These are phyloP conservation scores for Trachelus tabidus DNA, from an alignment of 2,888 invertebrate species.

Conservation along the genomic window DNA sequence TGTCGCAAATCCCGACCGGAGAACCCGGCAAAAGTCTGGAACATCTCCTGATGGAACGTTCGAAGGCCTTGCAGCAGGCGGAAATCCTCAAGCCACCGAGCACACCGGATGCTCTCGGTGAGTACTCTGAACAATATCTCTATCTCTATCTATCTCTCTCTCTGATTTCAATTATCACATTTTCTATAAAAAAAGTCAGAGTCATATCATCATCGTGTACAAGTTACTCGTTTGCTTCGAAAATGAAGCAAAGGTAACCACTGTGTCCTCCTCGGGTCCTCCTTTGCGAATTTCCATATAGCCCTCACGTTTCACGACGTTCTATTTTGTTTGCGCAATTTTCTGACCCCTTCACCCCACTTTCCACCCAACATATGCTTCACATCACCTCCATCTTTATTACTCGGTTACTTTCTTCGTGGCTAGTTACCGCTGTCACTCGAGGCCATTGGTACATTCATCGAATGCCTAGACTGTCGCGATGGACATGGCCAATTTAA, in stretches of 20 bases:
- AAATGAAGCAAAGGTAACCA: background rate
- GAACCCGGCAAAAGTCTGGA: constrained; percentile 72
- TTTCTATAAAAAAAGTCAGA: background rate
- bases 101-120: constrained; percentile 64
- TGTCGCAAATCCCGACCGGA: constrained; percentile 69
- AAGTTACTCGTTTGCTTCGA: background rate
- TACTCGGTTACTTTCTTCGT: constrained; percentile 1
- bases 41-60: constrained; percentile 80
- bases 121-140: constrained; percentile 35
- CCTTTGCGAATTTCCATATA: background rate
- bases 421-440: background rate
- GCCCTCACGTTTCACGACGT: background rate
- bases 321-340: background rate
- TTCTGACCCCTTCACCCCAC: background rate
- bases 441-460: background rate
- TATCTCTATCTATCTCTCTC: background rate
- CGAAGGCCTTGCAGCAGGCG: constrained; percentile 75
- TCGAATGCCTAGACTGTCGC: background rate
- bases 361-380: background rate
- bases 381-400: background rate
- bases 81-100: constrained; percentile 68
- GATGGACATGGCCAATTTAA: constrained; percentile 14
- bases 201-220: background rate
- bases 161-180: background rate
- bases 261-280: background rate